Evolutionary conservation across 1,140 invertebrate species (phyloP), one percentile per base, ranked within the genome.

Genomic region (Drosophila punjabiensis): DNA sequence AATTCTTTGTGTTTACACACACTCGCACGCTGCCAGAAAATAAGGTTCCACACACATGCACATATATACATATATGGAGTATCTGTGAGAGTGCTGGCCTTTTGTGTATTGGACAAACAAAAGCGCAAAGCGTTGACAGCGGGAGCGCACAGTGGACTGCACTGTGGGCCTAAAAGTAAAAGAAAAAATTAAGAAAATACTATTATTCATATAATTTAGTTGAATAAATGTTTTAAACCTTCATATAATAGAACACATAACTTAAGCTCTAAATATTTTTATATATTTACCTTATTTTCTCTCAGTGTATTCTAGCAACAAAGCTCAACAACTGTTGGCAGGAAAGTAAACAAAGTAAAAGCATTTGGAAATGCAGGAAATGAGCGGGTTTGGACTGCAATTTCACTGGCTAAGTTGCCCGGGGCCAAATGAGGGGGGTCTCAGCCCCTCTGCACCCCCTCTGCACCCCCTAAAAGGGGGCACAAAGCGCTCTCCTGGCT

Each of bases 21-120:
- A 56, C 48, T 33, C 61, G 32, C 55, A 55, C 52, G 39, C 24
- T 56, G n/a, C 47, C 64, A 70, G 67, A 74, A 78, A 85, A 81
- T 73, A 85, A 66, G 71, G 69, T 64, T 68, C 47, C 64, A 62
- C 55, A 58, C 47, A 45, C 33, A 67, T 33, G 75, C 53, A 39
- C 43, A 30, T 11, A 16, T 48, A 45, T 60, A 56, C 39, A 30
- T 41, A 16, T 35, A 10, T 41, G 41, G 30, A 37, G 63, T 52
- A 67, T 82, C 48, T 76, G 61, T 82, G 63, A 50, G 53, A 50
- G 63, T 64, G 68, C 33, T 88, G 78, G 69, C 78, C 85, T 82
- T 90, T 89, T 89, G 86, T 89, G 78, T 82, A 64, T 76, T 82
- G 86, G 85, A 52, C 85, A 89, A 88, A 90, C 81, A 89, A 90